These are phyloP conservation scores for Ectemnius lituratus DNA, from an alignment of 2,888 invertebrate genomes.

Conservation along the genomic window DNA sequence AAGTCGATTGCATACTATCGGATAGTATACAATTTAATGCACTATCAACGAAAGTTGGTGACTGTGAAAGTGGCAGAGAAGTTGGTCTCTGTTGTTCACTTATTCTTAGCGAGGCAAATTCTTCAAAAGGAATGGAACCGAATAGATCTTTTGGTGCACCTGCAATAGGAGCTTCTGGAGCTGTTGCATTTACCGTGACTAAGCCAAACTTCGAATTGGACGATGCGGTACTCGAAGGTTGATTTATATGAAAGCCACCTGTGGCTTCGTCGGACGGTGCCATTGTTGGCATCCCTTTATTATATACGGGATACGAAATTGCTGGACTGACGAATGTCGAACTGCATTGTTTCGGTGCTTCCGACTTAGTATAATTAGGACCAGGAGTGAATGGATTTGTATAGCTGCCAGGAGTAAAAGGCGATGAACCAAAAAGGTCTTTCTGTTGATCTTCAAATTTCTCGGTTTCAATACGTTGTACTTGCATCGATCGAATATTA, in stretches of 20 bases:
- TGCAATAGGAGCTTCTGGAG: slow-evolving; percentile 3
- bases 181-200: slow-evolving; percentile 71
- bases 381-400: slow-evolving; percentile 71
- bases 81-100: slow-evolving; percentile 68
- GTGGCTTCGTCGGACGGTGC: slow-evolving; percentile 2
- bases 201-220: slow-evolving; percentile 67
- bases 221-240: background rate
- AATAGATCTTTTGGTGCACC: slow-evolving; percentile 70
- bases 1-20: slow-evolving; percentile 46
- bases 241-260: slow-evolving; percentile 9
- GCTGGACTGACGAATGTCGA: slow-evolving; percentile 19
- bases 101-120: slow-evolving; percentile 66
- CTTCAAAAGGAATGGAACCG: slow-evolving; percentile 75
- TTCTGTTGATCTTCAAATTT: slow-evolving; percentile 49
- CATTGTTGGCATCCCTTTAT: background rate
- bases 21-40: slow-evolving; percentile 59
- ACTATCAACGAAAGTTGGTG: slow-evolving; percentile 67
- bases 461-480: background rate
- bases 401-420: slow-evolving; percentile 71
- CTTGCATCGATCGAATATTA: background rate
- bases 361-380: slow-evolving; percentile 21
- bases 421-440: slow-evolving; percentile 77
- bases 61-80: slow-evolving; percentile 68
- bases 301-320: slow-evolving; percentile 16
- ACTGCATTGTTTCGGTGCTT: background rate